Evolutionary conservation across 2,888 invertebrate genomes (phyloP).

Genomic region (Abrostola tripartita): DNA sequence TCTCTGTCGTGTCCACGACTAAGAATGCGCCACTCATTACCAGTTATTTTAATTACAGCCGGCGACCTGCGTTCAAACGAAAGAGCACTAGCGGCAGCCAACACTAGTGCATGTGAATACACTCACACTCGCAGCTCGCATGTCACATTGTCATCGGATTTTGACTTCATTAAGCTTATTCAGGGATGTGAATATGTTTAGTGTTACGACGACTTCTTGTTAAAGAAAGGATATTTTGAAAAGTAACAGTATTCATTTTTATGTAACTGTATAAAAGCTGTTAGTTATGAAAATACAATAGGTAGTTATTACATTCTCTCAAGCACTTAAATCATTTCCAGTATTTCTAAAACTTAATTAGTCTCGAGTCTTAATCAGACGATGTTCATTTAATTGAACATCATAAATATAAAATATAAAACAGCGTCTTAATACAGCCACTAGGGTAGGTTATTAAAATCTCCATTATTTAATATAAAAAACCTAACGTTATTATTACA

Average conservation of each 20-base stretch:
- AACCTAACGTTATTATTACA: too few species aligned
- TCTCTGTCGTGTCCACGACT: conserved; percentile 68
- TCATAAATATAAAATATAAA: neutral
- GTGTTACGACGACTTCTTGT: conserved; percentile 24
- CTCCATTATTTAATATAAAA: too few species aligned
- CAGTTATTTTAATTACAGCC: conserved; percentile 77
- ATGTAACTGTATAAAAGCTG: conserved; percentile 49
- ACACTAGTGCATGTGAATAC: conserved; percentile 53
- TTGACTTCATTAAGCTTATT: conserved; percentile 50
- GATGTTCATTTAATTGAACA: conserved; percentile 37
- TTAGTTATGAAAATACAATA: conserved; percentile 47
- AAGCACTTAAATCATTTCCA: conserved; percentile 32
- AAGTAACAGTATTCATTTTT: conserved; percentile 52
- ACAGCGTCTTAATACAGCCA: neutral
- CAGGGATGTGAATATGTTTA: conserved; percentile 41
- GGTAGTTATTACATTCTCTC: conserved; percentile 40
- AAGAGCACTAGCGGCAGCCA: conserved; percentile 51
- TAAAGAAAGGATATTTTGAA: conserved; percentile 53
- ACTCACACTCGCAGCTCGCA: conserved; percentile 23
- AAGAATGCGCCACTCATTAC: conserved; percentile 76
- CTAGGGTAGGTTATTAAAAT: too few species aligned
- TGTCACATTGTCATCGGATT: conserved; percentile 48
- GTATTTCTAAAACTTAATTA: conserved; percentile 33
- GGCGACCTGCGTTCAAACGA: conserved; percentile 49
- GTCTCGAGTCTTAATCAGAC: conserved; percentile 33